Percentiles rank a stretch among this genome's conserved stretches.
Evolutionary conservation across 2,113 vertebrate species (phyloP).

Genomic region (Thunnus maccoyii): DNA sequence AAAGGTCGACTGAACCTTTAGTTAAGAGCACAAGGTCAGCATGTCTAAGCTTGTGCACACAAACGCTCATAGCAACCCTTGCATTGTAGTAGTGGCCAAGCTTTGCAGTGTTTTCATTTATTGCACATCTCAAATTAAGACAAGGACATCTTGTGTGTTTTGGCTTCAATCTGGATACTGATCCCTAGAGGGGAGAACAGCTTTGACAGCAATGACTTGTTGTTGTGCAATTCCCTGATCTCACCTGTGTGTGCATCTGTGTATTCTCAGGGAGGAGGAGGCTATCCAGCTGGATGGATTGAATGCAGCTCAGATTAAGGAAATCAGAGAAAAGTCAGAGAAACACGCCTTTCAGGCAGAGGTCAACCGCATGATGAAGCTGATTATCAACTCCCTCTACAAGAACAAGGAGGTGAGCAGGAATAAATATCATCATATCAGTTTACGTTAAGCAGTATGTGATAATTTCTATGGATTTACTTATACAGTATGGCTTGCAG

Average conservation of each 20-base stretch:
- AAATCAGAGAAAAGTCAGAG: slow-evolving; percentile 97
- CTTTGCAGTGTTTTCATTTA: not conserved
- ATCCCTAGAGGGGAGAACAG: not conserved
- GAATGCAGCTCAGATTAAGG: slow-evolving; percentile 97
- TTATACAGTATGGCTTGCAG: not conserved
- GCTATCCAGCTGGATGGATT: slow-evolving; percentile 96
- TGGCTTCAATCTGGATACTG: not conserved
- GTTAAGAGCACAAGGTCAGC: slow-evolving; percentile 53
- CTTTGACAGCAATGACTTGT: not conserved
- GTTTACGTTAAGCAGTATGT: not conserved
- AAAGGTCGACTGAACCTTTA: not conserved
- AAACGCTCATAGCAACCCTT: not conserved
- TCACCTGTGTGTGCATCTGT: slow-evolving; percentile 38
- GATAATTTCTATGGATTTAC: not conserved
- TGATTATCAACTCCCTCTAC: slow-evolving; percentile 98
- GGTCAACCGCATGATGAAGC: slow-evolving; percentile 99
- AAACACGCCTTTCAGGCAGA: slow-evolving; percentile 98
- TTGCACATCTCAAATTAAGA: not conserved
- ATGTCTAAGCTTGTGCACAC: slow-evolving; percentile 48
- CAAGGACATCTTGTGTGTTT: not conserved
- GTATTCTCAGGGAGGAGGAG: slow-evolving; percentile 92
- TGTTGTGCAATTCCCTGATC: not conserved
- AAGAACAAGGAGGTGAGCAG: slow-evolving; percentile 97
- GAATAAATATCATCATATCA: not conserved
- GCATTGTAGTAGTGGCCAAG: not conserved